Percentiles rank a stretch among this genome's conserved stretches.
Conservation (phyloP, 92 coral and sea anemone genomes). For the Montipora capitata region DNA sequence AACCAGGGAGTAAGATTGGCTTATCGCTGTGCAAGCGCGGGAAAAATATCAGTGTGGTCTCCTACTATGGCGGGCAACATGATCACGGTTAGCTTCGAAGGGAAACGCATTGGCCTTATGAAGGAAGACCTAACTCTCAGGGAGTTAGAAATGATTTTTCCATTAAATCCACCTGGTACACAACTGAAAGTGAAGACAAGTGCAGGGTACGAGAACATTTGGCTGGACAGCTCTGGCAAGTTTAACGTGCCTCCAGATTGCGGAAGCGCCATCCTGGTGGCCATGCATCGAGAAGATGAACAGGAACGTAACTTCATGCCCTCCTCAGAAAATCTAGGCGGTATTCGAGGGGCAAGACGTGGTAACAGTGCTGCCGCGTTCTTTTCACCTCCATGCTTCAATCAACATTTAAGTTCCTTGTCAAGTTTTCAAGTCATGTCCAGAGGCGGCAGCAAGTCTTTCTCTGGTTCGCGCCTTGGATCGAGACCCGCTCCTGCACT, state of each 20-base stretch:
- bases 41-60: background rate
- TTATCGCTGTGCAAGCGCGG: background rate
- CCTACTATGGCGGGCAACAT: slow-evolving; percentile 9
- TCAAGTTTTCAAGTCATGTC: slow-evolving; percentile 23
- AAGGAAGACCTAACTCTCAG: slow-evolving; percentile 15
- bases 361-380: slow-evolving; percentile 46
- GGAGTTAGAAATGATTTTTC: slow-evolving; percentile 24
- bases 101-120: slow-evolving; percentile 24
- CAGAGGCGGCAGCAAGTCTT: slow-evolving; percentile 13
- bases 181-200: slow-evolving; percentile 34
- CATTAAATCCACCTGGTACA: slow-evolving; percentile 34
- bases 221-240: slow-evolving; percentile 23
- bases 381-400: slow-evolving; percentile 4
- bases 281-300: slow-evolving; percentile 36
- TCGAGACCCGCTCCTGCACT: slow-evolving; percentile 16
- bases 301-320: slow-evolving; percentile 22
- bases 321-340: background rate
- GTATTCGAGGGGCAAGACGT: slow-evolving; percentile 16
- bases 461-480: slow-evolving; percentile 4
- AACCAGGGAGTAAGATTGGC: background rate
- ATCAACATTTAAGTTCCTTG: background rate
- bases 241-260: slow-evolving; percentile 14
- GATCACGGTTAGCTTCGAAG: slow-evolving; percentile 40
- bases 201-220: slow-evolving; percentile 26
- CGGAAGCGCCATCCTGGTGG: slow-evolving; percentile 19